These are phyloP conservation scores for Eupeodes latifasciatus DNA, from an alignment of 2,888 invertebrate species.

Conservation along the genomic window DNA sequence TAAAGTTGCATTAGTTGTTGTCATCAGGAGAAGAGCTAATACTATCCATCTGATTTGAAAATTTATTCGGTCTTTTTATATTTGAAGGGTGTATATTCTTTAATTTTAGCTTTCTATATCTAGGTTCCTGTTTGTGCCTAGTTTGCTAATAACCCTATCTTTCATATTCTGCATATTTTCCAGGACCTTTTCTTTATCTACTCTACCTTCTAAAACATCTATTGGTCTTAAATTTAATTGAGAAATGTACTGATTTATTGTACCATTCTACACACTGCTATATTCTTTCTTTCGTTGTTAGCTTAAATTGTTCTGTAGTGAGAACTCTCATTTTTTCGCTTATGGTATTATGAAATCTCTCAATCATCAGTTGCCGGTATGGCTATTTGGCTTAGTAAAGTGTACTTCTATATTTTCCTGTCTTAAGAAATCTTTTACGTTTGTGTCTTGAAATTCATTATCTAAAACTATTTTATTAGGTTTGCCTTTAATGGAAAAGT, in stretches of 20 bases:
- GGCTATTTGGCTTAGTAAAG: neutral
- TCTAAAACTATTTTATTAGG: too few relatives aligned
- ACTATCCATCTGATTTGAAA: neutral
- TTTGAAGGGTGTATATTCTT: neutral
- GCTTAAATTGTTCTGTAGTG: neutral
- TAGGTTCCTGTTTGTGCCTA: neutral
- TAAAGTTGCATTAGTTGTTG: neutral
- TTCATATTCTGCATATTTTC: neutral
- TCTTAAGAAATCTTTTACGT: too few relatives aligned
- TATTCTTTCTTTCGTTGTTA: neutral
- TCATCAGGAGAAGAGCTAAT: neutral
- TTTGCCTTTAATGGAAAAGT: neutral
- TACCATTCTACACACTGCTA: neutral
- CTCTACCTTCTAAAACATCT: conserved; percentile 2
- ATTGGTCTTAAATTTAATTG: neutral
- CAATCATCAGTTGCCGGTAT: neutral
- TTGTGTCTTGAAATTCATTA: too few relatives aligned
- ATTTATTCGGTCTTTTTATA: neutral
- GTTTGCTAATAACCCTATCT: neutral
- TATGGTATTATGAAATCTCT: neutral
- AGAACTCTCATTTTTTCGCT: neutral
- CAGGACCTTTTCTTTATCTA: neutral
- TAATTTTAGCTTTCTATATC: neutral
- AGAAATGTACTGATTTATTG: neutral
- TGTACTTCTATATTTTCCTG: neutral